Percentiles rank a stretch among this genome's conserved stretches.
Evolutionary conservation across 2,113 vertebrate genomes (phyloP).

Genomic region (Ammodytes marinus): DNA sequence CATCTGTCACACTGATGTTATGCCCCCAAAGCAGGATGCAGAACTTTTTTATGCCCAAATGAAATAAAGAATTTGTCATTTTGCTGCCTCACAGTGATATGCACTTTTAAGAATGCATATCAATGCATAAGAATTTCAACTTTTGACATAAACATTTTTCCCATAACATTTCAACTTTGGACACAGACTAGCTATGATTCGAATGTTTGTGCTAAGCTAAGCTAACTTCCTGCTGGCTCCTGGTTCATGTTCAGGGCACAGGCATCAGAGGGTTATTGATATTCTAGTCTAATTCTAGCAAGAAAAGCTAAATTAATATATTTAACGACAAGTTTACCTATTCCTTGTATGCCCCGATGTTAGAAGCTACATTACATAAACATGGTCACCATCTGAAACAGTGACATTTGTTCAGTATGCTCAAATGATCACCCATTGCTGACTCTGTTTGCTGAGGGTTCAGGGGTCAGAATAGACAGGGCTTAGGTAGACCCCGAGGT

Average conservation of each 20-base stretch:
- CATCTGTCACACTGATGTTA: background rate
- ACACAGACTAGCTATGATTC: background rate
- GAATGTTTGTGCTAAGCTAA: slow-evolving; percentile 7
- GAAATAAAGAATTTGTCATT: background rate
- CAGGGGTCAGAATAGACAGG: slow-evolving; percentile 67
- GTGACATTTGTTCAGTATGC: slow-evolving; percentile 33
- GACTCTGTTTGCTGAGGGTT: slow-evolving; percentile 54
- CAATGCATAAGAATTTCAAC: too few relatives aligned
- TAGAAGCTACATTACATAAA: background rate
- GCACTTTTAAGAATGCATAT: too few relatives aligned
- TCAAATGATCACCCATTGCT: slow-evolving; percentile 32
- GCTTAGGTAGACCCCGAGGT: slow-evolving; percentile 59
- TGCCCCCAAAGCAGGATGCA: background rate
- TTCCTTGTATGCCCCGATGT: background rate
- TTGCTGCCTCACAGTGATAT: background rate
- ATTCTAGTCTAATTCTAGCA: background rate
- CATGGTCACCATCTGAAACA: background rate
- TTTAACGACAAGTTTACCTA: background rate
- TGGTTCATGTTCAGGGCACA: background rate
- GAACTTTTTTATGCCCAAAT: background rate
- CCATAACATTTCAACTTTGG: background rate
- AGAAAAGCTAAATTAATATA: background rate
- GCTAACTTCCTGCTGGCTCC: background rate
- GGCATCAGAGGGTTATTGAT: background rate
- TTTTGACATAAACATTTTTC: too few relatives aligned